These are phyloP conservation scores for Diploscapter pachys DNA, from an alignment of 1,140 invertebrate species.

Conservation along the genomic window DNA sequence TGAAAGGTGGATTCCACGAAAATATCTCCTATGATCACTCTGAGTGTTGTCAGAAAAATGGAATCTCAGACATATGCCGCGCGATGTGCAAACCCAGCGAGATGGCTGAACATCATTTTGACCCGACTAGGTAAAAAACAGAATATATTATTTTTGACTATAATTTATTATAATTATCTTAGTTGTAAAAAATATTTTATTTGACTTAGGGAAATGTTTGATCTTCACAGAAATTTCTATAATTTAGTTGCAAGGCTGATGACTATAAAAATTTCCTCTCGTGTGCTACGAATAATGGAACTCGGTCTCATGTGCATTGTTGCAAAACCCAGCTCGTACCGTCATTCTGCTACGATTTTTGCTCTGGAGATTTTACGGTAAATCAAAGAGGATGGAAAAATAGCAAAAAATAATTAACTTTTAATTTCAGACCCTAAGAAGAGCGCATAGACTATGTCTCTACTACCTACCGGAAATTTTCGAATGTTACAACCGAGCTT, in stretches of 20 bases:
- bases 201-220: too few relatives aligned
- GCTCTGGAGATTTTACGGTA: conserved; percentile 38
- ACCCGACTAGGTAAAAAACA: conserved; percentile 31
- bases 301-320: conserved; percentile 40
- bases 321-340: conserved; percentile 41
- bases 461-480: conserved; percentile 48
- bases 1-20: conserved; percentile 40
- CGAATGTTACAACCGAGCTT: conserved; percentile 41
- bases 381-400: neutral
- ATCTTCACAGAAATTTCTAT: neutral
- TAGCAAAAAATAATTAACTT: conserved; percentile 1
- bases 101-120: conserved; percentile 40
- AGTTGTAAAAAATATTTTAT: neutral
- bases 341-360: conserved; percentile 43
- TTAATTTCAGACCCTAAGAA: conserved; percentile 35
- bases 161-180: neutral
- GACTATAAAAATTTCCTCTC: conserved; percentile 41
- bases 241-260: conserved; percentile 40
- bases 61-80: conserved; percentile 36
- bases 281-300: conserved; percentile 41
- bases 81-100: conserved; percentile 41
- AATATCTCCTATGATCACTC: conserved; percentile 44
- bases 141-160: neutral
- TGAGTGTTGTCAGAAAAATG: conserved; percentile 40
- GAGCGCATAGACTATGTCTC: conserved; percentile 42